Evolutionary conservation across 2,888 invertebrate genomes (phyloP).

Genomic region (Hyles lineata): DNA sequence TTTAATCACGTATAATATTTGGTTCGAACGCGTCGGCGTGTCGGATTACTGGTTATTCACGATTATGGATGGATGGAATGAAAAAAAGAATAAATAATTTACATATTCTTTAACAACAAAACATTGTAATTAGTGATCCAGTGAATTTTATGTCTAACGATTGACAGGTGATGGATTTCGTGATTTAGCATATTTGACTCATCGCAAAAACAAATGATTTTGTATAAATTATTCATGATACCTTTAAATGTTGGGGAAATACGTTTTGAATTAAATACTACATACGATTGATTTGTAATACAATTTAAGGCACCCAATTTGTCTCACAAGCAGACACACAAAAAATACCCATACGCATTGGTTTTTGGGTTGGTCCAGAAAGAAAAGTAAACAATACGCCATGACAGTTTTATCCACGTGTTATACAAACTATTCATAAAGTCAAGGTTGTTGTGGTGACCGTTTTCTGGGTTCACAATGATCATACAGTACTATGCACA

Average conservation of each 20-base stretch:
- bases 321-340: too few species aligned
- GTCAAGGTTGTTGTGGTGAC: too few species aligned
- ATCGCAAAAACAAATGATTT: background rate
- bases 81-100: background rate
- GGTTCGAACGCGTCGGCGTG: background rate
- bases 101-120: background rate
- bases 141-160: background rate
- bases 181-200: conserved; percentile 10
- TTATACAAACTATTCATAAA: too few species aligned
- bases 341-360: too few species aligned
- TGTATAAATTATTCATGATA: conserved; percentile 12
- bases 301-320: background rate
- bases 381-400: too few species aligned
- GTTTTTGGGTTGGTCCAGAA: too few species aligned
- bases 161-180: conserved; percentile 11
- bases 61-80: background rate
- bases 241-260: conserved; percentile 4
- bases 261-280: conserved; percentile 9
- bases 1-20: conserved; percentile 9
- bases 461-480: too few species aligned
- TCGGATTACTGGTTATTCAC: background rate
- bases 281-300: background rate
- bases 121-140: background rate
- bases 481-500: too few species aligned
- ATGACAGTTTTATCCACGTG: too few species aligned